phyloP scores from a whole-genome alignment of 92 coral and sea anemone species.

The Heliopora coerulea region DNA sequence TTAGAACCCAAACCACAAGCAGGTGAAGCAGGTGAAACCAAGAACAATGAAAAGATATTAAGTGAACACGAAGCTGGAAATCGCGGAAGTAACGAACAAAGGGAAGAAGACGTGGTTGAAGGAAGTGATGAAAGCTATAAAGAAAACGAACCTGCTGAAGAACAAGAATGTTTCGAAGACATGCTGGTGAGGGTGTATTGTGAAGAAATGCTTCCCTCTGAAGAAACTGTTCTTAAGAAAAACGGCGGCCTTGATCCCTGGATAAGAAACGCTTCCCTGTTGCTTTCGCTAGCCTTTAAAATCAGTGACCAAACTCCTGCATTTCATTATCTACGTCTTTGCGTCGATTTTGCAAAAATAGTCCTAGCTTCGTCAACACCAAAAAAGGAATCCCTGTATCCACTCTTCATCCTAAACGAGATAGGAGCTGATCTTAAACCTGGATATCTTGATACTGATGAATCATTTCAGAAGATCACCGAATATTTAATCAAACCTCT shows the following conservation, averaged over 20 bases:
- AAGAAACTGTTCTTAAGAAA: constrained; percentile 14
- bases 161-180: constrained; percentile 22
- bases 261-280: constrained; percentile 56
- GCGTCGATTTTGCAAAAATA: constrained; percentile 70
- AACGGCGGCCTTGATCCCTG: constrained; percentile 60
- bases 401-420: constrained; percentile 61
- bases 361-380: constrained; percentile 55
- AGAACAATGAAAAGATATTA: background rate
- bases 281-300: constrained; percentile 64
- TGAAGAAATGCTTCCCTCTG: constrained; percentile 70
- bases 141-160: constrained; percentile 14
- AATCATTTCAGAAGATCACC: constrained; percentile 39
- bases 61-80: background rate
- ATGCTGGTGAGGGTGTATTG: constrained; percentile 30
- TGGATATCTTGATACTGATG: constrained; percentile 64
- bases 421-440: constrained; percentile 54
- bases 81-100: background rate
- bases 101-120: background rate
- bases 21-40: no score
- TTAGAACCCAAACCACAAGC: no score
- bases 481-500: constrained; percentile 42
- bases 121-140: no score
- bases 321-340: constrained; percentile 71
- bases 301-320: constrained; percentile 59
- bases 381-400: constrained; percentile 28